Evolutionary conservation across 2,113 vertebrate genomes (phyloP), one percentile per base, ranked within the genome.

Genomic region (Hippocampus comes): DNA sequence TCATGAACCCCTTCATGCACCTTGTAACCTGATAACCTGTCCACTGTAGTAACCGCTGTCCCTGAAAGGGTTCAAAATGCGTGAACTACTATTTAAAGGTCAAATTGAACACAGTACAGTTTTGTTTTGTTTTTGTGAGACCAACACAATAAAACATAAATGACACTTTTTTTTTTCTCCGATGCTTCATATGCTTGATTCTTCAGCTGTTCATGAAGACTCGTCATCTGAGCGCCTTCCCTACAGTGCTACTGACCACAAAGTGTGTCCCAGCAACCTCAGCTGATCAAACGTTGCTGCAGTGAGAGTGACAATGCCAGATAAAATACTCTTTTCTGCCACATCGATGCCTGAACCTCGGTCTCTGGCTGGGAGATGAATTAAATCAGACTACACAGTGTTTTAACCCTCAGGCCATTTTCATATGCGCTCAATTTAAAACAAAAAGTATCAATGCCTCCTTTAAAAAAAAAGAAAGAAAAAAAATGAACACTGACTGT

Each of bases 261-360:
- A 71, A 80, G 80, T 86, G 80, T 87, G 85, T 88, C 84, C 84
- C 71, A 85, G 77, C 72, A 76, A 75, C 72, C 79, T 73, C 59
- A 4, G 76, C 73, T 68, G 88, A 76, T 83, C 60, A 3, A 63
- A 86, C 85, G 78, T 85, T 88, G 69, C 70, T 78, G 83, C 76
- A 85, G 71, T 30, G 30, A 80, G 73, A 89, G 76, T 90, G 90
- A 90, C 90, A 84, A 74, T 81, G 87, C 84, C 87, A 81, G 87
- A 91, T 90, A 83, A 90, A 91, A 89, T 89, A 91, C 88, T 89
- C 87, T 74, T 79, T 72, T 81, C 74, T 71, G 75, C 80, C 68
- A 76, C 63, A 65, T 72, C 70, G 84, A 70, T 75, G 84, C 71
- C 74, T 63, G 80, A 86, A 81, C 78, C 83, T 83, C 83, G 51